A percentile compares a stretch with the other conserved stretches of the same genome.
Evolutionary conservation across 2,113 vertebrate genomes (phyloP).

Genomic region (Campylomormyrus numenius): DNA sequence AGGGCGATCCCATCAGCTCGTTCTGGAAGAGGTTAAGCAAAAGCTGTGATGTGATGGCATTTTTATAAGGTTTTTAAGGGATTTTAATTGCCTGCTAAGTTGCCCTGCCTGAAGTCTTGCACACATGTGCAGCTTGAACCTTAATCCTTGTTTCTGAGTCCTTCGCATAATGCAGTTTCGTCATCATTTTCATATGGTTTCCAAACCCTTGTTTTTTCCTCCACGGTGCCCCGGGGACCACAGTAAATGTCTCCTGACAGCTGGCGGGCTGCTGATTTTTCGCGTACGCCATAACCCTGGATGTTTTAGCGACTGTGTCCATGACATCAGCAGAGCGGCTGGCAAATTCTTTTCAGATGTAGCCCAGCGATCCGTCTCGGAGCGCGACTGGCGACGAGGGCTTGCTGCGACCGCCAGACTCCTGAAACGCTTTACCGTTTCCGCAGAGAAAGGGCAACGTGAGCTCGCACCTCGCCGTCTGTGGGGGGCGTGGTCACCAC

Average conservation of each 20-base stretch:
- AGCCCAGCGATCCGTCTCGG: slow-evolving; percentile 33
- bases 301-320: slow-evolving; percentile 55
- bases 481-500: neutral
- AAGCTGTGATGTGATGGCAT: slow-evolving; percentile 37
- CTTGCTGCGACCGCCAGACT: slow-evolving; percentile 45
- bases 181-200: slow-evolving; percentile 46
- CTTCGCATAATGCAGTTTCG: slow-evolving; percentile 57
- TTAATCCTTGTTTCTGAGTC: slow-evolving; percentile 55
- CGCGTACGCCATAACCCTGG: slow-evolving; percentile 44
- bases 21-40: slow-evolving; percentile 28
- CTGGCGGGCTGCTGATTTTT: slow-evolving; percentile 44
- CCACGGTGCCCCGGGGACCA: slow-evolving; percentile 25
- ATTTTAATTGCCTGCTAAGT: slow-evolving; percentile 62
- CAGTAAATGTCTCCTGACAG: slow-evolving; percentile 52
- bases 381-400: slow-evolving; percentile 36
- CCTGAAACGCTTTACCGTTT: slow-evolving; percentile 53
- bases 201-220: slow-evolving; percentile 56
- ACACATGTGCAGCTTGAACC: slow-evolving; percentile 58
- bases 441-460: slow-evolving; percentile 31
- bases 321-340: slow-evolving; percentile 47
- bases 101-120: slow-evolving; percentile 50
- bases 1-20: neutral
- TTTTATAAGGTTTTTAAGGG: slow-evolving; percentile 57
- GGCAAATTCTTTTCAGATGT: slow-evolving; percentile 61
- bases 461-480: slow-evolving; percentile 24